Evolutionary conservation across 2,888 invertebrate genomes (phyloP), one percentile per base, ranked within the genome.

Genomic region (Acheta domesticus): DNA sequence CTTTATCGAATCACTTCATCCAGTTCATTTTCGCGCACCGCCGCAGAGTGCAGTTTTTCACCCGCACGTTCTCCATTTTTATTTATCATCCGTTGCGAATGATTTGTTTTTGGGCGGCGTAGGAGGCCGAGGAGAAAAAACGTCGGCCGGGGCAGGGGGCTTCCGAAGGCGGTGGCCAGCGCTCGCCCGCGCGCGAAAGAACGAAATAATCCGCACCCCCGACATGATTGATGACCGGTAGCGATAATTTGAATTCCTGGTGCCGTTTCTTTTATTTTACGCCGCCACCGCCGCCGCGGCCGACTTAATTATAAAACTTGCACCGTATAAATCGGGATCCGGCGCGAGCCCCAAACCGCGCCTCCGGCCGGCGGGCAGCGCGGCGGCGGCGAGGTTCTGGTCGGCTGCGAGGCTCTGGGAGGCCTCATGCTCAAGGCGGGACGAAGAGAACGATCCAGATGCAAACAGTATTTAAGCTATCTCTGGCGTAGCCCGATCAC

Each of bases 251-350:
- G 62, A 62, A 62, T 62, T 62, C 62, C 62, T 62, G 16, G 62
- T 62, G 62, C 5, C 62, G 62, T 62, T 62, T 62, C 62, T 62
- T 62, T 62, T 62, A 62, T 62, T 62, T n/a, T n/a, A 62, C 62
- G 62, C 62, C 62, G n/a, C 14, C 62, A 14, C 16, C 62, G 62
- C 62, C 62, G 14, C 62, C n/a, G 62, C 62, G 62, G 62, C n/a
- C 62, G 62, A 62, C 62, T 62, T 62, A 62, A 62, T 62, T 62
- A 62, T 62, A n/a, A 62, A 62, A 62, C 62, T 62, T 62, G n/a
- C 62, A 62, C 62, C 16, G 62, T 19, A 62, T 62, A 62, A 62
- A 62, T 62, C n/a, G 36, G 36, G 36, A 36, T 36, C 36, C 36
- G 36, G 36, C 5, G 36, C 36, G 8, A 36, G 36, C 36, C 36